Conservation (phyloP, 2,888 invertebrate genomes). For the Nebria brevicollis region DNA sequence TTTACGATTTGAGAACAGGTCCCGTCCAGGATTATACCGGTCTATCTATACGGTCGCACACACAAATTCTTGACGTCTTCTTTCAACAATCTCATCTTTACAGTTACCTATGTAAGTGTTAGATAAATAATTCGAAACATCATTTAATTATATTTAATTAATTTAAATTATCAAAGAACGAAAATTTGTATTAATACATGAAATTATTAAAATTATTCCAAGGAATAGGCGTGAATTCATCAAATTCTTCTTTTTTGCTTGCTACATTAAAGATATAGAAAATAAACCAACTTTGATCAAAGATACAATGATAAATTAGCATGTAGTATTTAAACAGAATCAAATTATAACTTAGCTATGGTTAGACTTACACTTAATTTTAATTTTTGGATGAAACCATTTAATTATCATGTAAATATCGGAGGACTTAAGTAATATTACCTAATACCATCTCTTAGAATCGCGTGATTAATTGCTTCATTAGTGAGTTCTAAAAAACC, state of each 20-base stretch:
- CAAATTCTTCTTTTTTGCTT: too few species aligned
- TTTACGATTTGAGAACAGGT: conserved; percentile 1
- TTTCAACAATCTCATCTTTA: not conserved
- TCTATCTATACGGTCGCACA: not conserved
- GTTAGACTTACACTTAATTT: not conserved
- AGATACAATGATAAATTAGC: not conserved
- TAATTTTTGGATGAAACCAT: not conserved
- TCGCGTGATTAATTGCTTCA: not conserved
- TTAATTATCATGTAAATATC: not conserved
- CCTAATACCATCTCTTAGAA: not conserved
- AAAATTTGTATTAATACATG: not conserved
- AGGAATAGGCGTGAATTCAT: too few species aligned
- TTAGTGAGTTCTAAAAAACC: not conserved
- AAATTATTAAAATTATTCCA: too few species aligned
- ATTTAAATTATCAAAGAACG: not conserved
- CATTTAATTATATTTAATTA: not conserved
- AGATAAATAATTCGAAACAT: not conserved
- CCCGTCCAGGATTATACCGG: not conserved
- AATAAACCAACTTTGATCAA: too few species aligned
- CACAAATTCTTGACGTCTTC: not conserved
- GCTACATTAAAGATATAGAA: too few species aligned
- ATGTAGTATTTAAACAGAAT: not conserved
- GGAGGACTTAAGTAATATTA: not conserved
- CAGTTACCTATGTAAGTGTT: not conserved
- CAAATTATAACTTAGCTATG: not conserved